Evolutionary conservation across 2,888 invertebrate genomes (phyloP).

Genomic region (Drosophila diplacantha): DNA sequence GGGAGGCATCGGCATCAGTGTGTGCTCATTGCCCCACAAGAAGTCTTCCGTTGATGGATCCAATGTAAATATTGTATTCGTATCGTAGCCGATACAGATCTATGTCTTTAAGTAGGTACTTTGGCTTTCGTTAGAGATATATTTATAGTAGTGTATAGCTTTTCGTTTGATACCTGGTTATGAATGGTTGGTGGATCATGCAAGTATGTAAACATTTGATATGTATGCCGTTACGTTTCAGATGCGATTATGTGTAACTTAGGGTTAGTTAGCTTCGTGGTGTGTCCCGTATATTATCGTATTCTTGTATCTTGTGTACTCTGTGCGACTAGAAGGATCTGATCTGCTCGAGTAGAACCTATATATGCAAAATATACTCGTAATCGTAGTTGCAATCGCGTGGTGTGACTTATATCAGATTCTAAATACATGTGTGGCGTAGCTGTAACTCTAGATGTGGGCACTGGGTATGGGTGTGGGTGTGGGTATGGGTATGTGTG

Average conservation of each 20-base stretch:
- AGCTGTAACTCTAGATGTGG: constrained; percentile 35
- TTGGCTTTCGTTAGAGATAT: constrained; percentile 64
- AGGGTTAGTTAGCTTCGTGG: constrained; percentile 34
- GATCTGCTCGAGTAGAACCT: constrained; percentile 35
- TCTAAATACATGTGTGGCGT: constrained; percentile 30
- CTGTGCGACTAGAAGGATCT: constrained; percentile 34
- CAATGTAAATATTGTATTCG: constrained; percentile 43
- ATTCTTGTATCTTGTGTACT: constrained; percentile 15
- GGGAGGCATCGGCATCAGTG: constrained; percentile 30
- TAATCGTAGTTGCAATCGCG: constrained; percentile 37
- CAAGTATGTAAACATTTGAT: constrained; percentile 65
- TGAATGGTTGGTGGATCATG: constrained; percentile 49
- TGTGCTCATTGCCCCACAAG: constrained; percentile 27
- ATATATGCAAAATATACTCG: constrained; percentile 39
- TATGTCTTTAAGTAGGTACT: constrained; percentile 70
- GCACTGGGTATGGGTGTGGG: constrained; percentile 8
- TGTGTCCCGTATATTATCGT: constrained; percentile 22
- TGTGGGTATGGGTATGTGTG: constrained; percentile 5
- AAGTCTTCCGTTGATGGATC: constrained; percentile 43
- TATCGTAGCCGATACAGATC: constrained; percentile 55
- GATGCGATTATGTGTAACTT: constrained; percentile 54
- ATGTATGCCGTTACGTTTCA: constrained; percentile 73
- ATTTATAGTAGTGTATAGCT: constrained; percentile 30
- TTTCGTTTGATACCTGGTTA: constrained; percentile 26
- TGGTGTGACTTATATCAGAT: constrained; percentile 33